Conservation (phyloP, 2,113 vertebrate genomes). For the Vidua chalybeata region DNA sequence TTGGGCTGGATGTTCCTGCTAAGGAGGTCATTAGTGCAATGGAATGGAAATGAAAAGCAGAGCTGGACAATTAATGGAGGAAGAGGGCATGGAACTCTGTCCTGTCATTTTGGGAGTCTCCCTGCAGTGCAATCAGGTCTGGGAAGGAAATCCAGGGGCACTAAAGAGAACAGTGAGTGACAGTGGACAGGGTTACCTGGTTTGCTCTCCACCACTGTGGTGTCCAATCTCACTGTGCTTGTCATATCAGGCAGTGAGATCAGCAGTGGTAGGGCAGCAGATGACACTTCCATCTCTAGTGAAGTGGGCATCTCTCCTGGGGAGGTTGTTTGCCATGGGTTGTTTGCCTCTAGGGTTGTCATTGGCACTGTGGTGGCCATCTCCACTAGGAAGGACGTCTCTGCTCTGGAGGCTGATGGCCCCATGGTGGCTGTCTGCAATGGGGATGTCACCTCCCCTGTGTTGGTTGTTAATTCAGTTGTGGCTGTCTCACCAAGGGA, state of each 20-base stretch:
- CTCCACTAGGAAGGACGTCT: accelerated
- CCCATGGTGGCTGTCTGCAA: accelerated
- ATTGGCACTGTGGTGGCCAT: neutral
- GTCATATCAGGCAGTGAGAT: accelerated
- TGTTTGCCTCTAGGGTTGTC: neutral
- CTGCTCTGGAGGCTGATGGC: accelerated
- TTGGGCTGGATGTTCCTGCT: neutral
- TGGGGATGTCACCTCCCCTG: accelerated
- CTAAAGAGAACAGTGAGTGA: neutral
- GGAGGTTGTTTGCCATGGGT: accelerated
- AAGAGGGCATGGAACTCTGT: neutral
- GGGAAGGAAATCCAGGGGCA: neutral
- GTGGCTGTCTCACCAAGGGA: accelerated
- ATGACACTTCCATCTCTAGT: accelerated
- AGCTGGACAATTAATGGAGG: neutral
- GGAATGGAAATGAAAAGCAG: neutral
- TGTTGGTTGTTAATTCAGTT: neutral
- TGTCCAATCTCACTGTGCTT: accelerated
- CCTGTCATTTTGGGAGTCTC: neutral
- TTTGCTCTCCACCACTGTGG: neutral
- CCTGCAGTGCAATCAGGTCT: neutral
- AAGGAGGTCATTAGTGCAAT: neutral
- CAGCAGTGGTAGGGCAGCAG: accelerated
- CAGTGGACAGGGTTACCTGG: neutral
- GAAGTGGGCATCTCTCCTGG: neutral